phyloP scores from a whole-genome alignment of 2,113 vertebrate species.

The Corynorhinus townsendii region DNA sequence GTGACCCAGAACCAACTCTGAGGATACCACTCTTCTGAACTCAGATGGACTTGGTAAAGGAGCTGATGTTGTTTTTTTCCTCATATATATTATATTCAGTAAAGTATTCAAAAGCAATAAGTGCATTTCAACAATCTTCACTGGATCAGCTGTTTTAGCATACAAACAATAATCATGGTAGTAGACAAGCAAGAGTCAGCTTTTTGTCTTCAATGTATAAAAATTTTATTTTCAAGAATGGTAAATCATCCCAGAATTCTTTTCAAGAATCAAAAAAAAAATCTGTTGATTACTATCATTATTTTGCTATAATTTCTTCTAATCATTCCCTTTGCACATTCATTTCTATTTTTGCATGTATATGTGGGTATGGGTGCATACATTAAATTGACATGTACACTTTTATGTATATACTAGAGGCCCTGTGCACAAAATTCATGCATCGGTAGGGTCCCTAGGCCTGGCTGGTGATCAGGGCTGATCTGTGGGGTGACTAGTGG shows the following conservation, averaged over 20 bases:
- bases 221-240: neutral
- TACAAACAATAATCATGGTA: neutral
- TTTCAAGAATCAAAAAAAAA: neutral
- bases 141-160: neutral
- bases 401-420: neutral
- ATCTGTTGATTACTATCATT: neutral
- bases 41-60: neutral
- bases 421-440: no score
- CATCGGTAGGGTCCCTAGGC: no score
- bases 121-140: neutral
- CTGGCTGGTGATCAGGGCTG: no score
- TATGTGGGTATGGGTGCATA: neutral
- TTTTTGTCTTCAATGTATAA: neutral
- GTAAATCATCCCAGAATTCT: neutral
- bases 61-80: neutral
- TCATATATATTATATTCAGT: neutral
- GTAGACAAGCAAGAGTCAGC: neutral
- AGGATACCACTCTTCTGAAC: neutral
- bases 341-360: slow-evolving; percentile 33
- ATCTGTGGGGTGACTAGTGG: no score
- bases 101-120: neutral
- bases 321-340: neutral
- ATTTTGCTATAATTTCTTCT: neutral
- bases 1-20: neutral
- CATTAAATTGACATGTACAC: neutral